These are phyloP conservation scores for Tamandua tetradactyla DNA, from an alignment of 2,797 vertebrate genomes.

Conservation along the genomic window DNA sequence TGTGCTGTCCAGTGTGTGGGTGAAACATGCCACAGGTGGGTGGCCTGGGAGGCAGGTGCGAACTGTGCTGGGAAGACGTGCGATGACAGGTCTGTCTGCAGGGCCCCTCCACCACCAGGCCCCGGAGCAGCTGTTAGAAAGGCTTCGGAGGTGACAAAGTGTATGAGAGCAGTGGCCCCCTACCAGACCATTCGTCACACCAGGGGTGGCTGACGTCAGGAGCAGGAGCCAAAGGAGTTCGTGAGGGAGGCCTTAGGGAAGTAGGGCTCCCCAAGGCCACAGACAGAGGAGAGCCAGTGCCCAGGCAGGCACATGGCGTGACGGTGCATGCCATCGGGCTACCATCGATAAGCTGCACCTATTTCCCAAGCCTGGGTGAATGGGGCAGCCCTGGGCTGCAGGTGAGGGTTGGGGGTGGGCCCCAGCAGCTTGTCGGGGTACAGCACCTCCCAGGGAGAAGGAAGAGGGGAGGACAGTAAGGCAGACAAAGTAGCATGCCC, in stretches of 20 bases:
- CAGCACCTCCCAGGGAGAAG: background rate
- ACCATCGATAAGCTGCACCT: background rate
- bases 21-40: slow-evolving; percentile 67
- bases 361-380: background rate
- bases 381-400: background rate
- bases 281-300: background rate
- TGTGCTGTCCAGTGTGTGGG: slow-evolving; percentile 60
- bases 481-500: background rate
- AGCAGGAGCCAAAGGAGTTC: background rate
- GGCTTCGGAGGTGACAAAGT: slow-evolving; percentile 68
- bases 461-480: background rate
- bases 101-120: slow-evolving; percentile 67
- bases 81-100: slow-evolving; percentile 69
- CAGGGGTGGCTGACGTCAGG: background rate
- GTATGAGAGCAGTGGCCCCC: slow-evolving; percentile 60
- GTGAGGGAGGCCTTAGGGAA: background rate
- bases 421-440: background rate
- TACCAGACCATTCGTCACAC: slow-evolving; percentile 58
- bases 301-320: background rate
- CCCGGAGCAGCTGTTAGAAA: slow-evolving; percentile 69
- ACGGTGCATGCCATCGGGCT: rapidly evolving
- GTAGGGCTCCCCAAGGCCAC: background rate
- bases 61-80: slow-evolving; percentile 59
- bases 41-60: slow-evolving; percentile 66
- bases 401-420: background rate